Percentiles rank a stretch among this genome's conserved stretches.
Evolutionary conservation across 2,113 vertebrate genomes (phyloP).

Genomic region (Entelurus aequoreus): DNA sequence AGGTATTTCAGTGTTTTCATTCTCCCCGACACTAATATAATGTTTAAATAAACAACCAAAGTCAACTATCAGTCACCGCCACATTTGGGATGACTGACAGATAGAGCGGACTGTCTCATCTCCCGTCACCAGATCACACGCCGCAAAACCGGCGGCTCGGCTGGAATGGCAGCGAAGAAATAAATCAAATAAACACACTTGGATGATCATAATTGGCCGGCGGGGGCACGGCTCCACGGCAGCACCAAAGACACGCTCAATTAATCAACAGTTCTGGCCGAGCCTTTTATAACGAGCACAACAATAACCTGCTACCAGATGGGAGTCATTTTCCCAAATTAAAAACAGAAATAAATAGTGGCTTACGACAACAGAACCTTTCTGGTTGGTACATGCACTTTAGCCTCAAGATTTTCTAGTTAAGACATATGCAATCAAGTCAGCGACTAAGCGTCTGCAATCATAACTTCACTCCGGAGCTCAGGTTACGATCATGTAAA

Average conservation of each 20-base stretch:
- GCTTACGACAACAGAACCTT: conserved; percentile 65
- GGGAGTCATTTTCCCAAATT: conserved; percentile 86
- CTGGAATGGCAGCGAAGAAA: conserved; percentile 67
- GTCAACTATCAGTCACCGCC: too few species aligned
- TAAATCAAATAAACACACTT: conserved; percentile 74
- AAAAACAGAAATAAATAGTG: conserved; percentile 84
- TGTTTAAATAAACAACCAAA: neutral
- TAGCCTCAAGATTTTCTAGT: conserved; percentile 30
- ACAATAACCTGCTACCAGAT: conserved; percentile 82
- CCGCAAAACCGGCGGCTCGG: conserved; percentile 38
- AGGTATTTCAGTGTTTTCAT: neutral
- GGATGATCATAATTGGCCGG: conserved; percentile 86
- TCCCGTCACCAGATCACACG: conserved; percentile 48
- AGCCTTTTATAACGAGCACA: conserved; percentile 75
- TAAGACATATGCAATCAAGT: conserved; percentile 27
- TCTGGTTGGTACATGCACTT: conserved; percentile 38
- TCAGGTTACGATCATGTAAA: neutral
- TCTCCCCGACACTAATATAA: too few species aligned
- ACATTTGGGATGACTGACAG: too few species aligned
- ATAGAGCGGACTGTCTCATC: conserved; percentile 35
- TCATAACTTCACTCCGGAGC: conserved; percentile 20
- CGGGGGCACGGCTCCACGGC: conserved; percentile 67
- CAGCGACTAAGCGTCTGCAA: conserved; percentile 17
- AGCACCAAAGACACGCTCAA: conserved; percentile 71
- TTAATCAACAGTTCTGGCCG: conserved; percentile 84